Evolutionary conservation across 2,888 invertebrate genomes (phyloP).

Genomic region (Amphipyra berbera): DNA sequence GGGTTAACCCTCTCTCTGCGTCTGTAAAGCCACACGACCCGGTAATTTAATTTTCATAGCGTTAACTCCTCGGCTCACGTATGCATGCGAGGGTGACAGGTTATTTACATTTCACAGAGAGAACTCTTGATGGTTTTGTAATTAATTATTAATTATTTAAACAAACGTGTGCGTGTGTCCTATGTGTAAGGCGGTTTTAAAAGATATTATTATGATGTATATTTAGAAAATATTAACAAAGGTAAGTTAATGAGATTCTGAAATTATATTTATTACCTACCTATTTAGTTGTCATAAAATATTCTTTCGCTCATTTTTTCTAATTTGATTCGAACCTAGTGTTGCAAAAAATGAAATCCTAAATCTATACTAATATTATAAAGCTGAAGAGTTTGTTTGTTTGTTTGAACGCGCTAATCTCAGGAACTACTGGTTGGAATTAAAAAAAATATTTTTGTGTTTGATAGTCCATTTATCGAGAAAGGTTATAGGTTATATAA

Average conservation of each 20-base stretch:
- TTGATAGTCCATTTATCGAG: too few relatives aligned
- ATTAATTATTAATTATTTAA: slow-evolving; percentile 64
- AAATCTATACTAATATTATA: too few relatives aligned
- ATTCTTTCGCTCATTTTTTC: too few relatives aligned
- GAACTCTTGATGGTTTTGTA: slow-evolving; percentile 60
- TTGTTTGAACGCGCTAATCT: too few relatives aligned
- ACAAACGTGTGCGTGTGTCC: slow-evolving; percentile 7
- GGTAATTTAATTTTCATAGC: slow-evolving; percentile 61
- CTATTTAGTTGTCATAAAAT: too few relatives aligned
- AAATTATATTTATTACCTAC: too few relatives aligned
- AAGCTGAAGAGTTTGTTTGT: too few relatives aligned
- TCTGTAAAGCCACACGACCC: slow-evolving; percentile 35
- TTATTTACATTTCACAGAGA: slow-evolving; percentile 70
- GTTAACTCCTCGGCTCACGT: slow-evolving; percentile 41
- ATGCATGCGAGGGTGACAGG: slow-evolving; percentile 56
- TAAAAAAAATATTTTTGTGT: too few relatives aligned
- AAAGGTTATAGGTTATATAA: too few relatives aligned
- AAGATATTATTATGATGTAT: not conserved
- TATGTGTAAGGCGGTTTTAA: slow-evolving; percentile 1
- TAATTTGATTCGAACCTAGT: too few relatives aligned
- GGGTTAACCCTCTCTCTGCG: slow-evolving; percentile 39
- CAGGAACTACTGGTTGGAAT: too few relatives aligned
- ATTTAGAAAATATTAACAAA: not conserved
- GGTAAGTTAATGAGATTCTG: not conserved
- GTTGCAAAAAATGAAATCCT: too few relatives aligned